A percentile compares a stretch with the other conserved stretches of the same genome.
Evolutionary conservation across 2,797 vertebrate genomes (phyloP).

Genomic region (Sebastes nivosus): DNA sequence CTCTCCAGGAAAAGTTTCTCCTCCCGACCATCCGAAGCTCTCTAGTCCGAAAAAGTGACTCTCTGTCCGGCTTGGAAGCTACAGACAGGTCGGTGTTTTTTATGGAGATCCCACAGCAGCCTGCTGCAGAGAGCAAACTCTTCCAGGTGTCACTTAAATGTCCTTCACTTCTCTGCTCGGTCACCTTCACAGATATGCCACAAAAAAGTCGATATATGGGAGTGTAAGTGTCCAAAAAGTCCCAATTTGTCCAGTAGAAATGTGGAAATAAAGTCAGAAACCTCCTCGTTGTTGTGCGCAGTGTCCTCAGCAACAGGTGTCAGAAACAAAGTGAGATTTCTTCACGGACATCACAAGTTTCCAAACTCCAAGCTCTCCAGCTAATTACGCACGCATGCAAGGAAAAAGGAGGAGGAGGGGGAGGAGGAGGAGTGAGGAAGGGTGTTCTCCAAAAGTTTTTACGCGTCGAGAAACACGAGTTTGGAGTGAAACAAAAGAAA

Average conservation of each 20-base stretch:
- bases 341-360: constrained; percentile 54
- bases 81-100: constrained; percentile 15
- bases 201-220: neutral
- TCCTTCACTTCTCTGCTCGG: neutral
- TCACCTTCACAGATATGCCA: neutral
- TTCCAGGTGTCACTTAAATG: constrained; percentile 10
- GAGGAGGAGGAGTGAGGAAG: neutral
- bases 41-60: constrained; percentile 35
- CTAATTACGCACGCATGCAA: constrained; percentile 36
- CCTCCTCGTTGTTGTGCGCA: neutral
- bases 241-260: neutral
- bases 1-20: constrained; percentile 35
- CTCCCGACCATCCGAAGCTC: constrained; percentile 25
- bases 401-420: neutral
- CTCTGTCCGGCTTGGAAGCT: constrained; percentile 14
- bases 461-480: constrained; percentile 30
- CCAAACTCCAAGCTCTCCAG: constrained; percentile 32
- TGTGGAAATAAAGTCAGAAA: neutral
- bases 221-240: neutral
- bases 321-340: constrained; percentile 47
- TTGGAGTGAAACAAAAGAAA: constrained; percentile 29
- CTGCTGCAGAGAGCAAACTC: neutral
- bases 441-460: constrained; percentile 14
- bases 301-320: constrained; percentile 72
- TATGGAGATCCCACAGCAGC: neutral